These are phyloP conservation scores for Melieria omissa DNA, from an alignment of 2,888 invertebrate species.

Conservation along the genomic window DNA sequence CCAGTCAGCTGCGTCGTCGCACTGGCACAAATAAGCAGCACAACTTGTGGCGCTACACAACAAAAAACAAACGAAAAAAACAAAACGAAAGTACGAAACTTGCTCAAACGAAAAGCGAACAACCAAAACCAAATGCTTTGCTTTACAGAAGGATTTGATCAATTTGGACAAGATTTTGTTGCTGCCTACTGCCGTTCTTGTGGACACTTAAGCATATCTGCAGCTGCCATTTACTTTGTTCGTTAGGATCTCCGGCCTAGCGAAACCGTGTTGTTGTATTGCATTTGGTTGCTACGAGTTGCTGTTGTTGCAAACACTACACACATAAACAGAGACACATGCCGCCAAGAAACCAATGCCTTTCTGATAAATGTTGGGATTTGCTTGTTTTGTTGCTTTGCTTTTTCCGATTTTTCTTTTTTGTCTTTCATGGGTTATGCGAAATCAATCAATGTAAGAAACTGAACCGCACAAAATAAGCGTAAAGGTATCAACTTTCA, in stretches of 20 bases:
- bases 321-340: conserved; percentile 68
- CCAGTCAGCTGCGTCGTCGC: too few species aligned
- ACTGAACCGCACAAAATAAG: conserved; percentile 59
- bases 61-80: too few species aligned
- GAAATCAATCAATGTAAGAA: too few species aligned
- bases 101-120: too few species aligned
- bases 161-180: neutral
- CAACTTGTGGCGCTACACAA: too few species aligned
- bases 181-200: too few species aligned
- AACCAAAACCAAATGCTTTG: too few species aligned
- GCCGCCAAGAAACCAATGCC: conserved; percentile 83
- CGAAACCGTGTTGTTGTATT: conserved; percentile 8
- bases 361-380: conserved; percentile 61
- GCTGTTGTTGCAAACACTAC: conserved; percentile 10
- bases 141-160: neutral
- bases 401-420: neutral
- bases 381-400: conserved; percentile 26
- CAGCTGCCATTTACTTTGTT: too few species aligned
- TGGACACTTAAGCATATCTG: too few species aligned
- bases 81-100: too few species aligned
- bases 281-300: conserved; percentile 33
- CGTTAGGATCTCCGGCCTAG: neutral
- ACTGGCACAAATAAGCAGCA: too few species aligned
- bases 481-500: too few species aligned
- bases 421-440: neutral